These are phyloP conservation scores for Nothura maculosa DNA, from an alignment of 2,797 vertebrate species.

Conservation along the genomic window DNA sequence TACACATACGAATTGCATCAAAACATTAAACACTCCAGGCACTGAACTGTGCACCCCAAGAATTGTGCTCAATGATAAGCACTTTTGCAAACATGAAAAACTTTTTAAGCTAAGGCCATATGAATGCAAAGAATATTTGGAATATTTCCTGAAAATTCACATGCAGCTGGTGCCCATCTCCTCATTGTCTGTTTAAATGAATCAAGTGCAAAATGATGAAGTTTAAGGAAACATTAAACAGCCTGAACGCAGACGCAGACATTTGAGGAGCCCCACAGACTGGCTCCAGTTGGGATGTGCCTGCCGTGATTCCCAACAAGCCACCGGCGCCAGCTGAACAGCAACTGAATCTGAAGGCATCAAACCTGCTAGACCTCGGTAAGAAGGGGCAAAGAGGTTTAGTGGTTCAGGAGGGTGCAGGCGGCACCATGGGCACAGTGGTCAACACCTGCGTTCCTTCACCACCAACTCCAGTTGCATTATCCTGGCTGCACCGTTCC, in stretches of 20 bases:
- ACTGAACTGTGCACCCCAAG: background rate
- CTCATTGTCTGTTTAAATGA: background rate
- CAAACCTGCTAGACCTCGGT: background rate
- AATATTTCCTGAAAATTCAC: background rate
- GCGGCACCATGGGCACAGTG: background rate
- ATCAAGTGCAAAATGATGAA: background rate
- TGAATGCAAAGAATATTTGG: background rate
- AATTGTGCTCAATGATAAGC: background rate
- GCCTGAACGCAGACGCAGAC: background rate
- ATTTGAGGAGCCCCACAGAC: background rate
- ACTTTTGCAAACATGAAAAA: background rate
- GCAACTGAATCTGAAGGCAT: background rate
- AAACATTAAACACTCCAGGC: background rate
- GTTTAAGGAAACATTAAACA: background rate
- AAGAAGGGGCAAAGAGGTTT: background rate
- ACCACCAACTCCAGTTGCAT: fast-evolving
- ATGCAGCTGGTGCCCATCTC: background rate
- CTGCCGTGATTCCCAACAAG: background rate
- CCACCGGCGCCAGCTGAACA: background rate
- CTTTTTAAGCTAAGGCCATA: background rate
- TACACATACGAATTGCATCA: background rate
- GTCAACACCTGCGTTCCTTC: fast-evolving
- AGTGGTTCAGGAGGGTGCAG: background rate
- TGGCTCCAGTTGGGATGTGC: background rate
- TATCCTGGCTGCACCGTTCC: fast-evolving